Evolutionary conservation across 1,140 invertebrate species (phyloP), one percentile per base, ranked within the genome.

Genomic region (Sarcophaga bullata): DNA sequence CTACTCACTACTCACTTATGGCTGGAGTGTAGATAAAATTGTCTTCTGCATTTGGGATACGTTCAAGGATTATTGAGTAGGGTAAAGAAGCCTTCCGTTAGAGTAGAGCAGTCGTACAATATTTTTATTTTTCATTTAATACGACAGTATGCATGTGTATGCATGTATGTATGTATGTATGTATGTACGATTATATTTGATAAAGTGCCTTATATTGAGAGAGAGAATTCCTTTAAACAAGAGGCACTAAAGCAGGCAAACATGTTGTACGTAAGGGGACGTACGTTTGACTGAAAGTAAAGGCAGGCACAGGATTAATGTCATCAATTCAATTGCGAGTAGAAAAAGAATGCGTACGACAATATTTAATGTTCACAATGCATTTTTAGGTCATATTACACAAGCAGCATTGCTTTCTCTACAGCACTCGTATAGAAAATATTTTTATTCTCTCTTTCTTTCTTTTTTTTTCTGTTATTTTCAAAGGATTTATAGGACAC

Each of bases 361-460:
- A 78, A 78, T 78, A 78, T 78, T 78, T 78, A 78, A 78, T 78
- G 75, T 78, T 78, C 48, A 78, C 3, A n/a, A n/a, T 78, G 75
- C 75, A 78, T 78, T 78, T 78, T 78, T 78, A 78, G 75, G 75
- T 78, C 75, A 78, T 50, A 78, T 78, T 50, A 50, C 19, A 25
- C 75, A 78, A 78, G n/a, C 37, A 78, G n/a, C 37, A 68, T 68
- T 68, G 54, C 25, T 37, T 37, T 37, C 25, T 37, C 25, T 37
- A 37, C 25, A 37, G 4, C 25, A 37, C 25, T 37, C 25, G 25
- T 37, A 37, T 37, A 37, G 1, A 37, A 37, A 37, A 37, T 37
- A 37, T 37, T 37, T 37, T 37, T 37, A 37, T 37, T 37, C 25
- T 37, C 25, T 37, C 1, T 37, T 37, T 37, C 4, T 37, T 4